phyloP scores from a whole-genome alignment of 2,888 invertebrate genomes.

The Agonopterix alstromeriana region DNA sequence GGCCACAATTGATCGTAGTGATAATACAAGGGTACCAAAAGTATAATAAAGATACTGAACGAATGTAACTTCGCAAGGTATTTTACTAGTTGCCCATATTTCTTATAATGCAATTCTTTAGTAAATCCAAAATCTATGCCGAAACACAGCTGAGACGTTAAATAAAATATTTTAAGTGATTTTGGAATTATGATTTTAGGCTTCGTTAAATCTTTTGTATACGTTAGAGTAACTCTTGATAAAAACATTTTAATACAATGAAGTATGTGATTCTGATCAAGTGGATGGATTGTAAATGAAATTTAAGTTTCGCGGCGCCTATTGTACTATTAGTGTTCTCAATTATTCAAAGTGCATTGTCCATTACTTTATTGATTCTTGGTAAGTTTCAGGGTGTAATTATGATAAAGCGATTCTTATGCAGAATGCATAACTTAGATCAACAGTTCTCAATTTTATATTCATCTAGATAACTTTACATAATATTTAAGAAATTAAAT shows the following conservation, averaged over 20 bases:
- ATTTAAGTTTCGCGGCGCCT: not conserved
- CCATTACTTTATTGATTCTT: too few species aligned
- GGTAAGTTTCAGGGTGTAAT: too few species aligned
- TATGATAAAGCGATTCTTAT: too few species aligned
- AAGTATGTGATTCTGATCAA: too few species aligned
- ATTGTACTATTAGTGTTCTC: too few species aligned
- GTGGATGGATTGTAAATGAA: not conserved
- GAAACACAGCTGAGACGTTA: slow-evolving; percentile 1
- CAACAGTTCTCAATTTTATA: too few species aligned
- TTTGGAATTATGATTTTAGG: not conserved
- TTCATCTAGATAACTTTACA: too few species aligned
- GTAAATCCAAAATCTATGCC: slow-evolving; percentile 4
- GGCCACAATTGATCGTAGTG: not conserved
- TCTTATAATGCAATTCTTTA: not conserved
- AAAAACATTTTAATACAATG: too few species aligned
- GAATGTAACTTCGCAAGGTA: not conserved
- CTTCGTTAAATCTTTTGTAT: not conserved
- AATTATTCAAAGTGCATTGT: too few species aligned
- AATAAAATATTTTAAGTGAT: not conserved
- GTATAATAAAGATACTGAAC: not conserved
- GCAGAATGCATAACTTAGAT: too few species aligned
- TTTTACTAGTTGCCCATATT: too few species aligned
- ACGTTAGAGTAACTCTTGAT: too few species aligned
- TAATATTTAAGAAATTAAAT: not conserved
- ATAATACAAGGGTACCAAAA: not conserved